These are phyloP conservation scores for Boloria euphrosyne DNA, from an alignment of 2,888 invertebrate species.

Conservation along the genomic window DNA sequence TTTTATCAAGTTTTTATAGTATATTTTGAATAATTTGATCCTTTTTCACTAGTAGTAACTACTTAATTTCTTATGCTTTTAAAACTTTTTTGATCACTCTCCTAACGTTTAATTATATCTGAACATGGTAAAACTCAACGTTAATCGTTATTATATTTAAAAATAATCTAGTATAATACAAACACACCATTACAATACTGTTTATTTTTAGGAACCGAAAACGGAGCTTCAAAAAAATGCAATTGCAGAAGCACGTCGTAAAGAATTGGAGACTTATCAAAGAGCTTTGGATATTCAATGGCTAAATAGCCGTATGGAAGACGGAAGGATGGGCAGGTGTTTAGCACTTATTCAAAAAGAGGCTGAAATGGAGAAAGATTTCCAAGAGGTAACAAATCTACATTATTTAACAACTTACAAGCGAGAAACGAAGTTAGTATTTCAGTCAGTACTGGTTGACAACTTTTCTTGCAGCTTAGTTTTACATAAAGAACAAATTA, in stretches of 20 bases:
- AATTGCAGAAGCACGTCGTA: slow-evolving; percentile 51
- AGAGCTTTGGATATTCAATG: slow-evolving; percentile 68
- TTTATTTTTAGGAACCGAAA: slow-evolving; percentile 56
- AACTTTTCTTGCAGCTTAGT: neutral
- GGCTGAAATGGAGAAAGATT: slow-evolving; percentile 72
- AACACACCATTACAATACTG: slow-evolving; percentile 2
- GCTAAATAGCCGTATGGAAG: slow-evolving; percentile 73
- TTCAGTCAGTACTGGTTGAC: neutral
- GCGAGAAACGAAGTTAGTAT: neutral
- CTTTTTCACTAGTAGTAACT: too few relatives aligned
- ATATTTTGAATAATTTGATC: too few relatives aligned
- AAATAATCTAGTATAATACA: too few relatives aligned
- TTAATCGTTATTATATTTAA: too few relatives aligned
- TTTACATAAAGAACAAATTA: too few relatives aligned
- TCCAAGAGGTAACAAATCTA: slow-evolving; percentile 71
- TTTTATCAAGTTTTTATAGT: too few relatives aligned
- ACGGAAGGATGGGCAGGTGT: slow-evolving; percentile 69
- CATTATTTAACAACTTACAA: too few relatives aligned
- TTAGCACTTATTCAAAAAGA: slow-evolving; percentile 67
- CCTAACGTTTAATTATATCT: slow-evolving; percentile 3
- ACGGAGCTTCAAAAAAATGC: slow-evolving; percentile 67
- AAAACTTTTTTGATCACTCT: neutral
- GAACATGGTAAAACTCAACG: neutral
- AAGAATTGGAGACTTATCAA: slow-evolving; percentile 61
- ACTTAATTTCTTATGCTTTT: too few relatives aligned